These are phyloP conservation scores for Limnothrissa miodon DNA, from an alignment of 2,113 vertebrate species.

Conservation along the genomic window DNA sequence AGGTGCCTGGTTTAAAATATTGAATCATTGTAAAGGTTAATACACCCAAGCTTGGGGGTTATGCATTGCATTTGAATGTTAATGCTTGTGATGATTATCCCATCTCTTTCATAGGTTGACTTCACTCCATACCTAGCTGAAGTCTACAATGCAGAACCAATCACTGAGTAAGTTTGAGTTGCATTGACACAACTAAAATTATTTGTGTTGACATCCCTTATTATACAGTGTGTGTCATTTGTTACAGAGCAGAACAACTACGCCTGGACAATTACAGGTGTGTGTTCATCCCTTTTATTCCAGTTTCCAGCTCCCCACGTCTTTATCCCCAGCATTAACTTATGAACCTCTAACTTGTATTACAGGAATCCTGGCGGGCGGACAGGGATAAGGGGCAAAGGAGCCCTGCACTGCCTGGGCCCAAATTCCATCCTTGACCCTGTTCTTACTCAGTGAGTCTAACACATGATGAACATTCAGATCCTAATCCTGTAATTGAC, in stretches of 20 bases:
- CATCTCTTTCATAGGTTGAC: constrained; percentile 65
- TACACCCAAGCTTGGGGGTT: not conserved
- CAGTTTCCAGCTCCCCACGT: not conserved
- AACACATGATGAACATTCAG: not conserved
- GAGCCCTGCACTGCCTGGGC: constrained; percentile 78
- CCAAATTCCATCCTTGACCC: constrained; percentile 81
- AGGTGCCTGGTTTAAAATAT: constrained; percentile 69
- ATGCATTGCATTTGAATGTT: not conserved
- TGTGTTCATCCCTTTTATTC: not conserved
- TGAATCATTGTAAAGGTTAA: not conserved
- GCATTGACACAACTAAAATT: not conserved
- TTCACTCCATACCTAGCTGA: constrained; percentile 78
- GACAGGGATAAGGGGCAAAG: constrained; percentile 82
- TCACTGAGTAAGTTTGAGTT: constrained; percentile 54
- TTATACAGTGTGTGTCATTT: not conserved
- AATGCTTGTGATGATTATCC: not conserved
- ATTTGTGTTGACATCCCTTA: not conserved
- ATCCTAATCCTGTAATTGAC: not conserved
- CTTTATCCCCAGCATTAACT: not conserved
- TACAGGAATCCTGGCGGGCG: constrained; percentile 88
- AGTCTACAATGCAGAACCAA: constrained; percentile 52
- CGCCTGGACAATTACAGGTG: constrained; percentile 61
- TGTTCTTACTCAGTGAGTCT: constrained; percentile 80
- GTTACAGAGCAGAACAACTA: constrained; percentile 53
- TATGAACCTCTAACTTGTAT: not conserved